Base-by-base conservation (phyloP, 2,113 vertebrate genomes). In the Okapia johnstoni region DNA sequence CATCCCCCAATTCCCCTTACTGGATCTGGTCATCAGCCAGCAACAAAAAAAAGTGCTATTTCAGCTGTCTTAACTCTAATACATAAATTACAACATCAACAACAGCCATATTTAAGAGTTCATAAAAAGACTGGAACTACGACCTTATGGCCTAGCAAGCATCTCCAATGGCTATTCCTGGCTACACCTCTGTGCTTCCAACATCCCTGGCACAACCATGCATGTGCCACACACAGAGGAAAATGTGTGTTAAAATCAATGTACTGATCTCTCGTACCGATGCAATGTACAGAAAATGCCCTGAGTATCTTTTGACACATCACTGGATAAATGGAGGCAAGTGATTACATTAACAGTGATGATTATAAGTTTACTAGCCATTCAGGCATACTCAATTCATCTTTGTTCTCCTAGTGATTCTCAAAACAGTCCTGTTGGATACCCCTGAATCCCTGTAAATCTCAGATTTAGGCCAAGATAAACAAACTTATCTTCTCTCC, bases 1-100 rank as follows among this genome's bases (percentile, higher is more conserved):
- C 84, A 96, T 79, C 13, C 85, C 73, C 63, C 63, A 90, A 21
- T 83, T 97, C 30, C 61, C 28, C 57, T 90, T 28, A 92, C 63
- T 15, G 9, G 80, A 97, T 79, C n/a, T 88, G 96, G 89, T 92
- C 76, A 88, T 80, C 70, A 50, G 92, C 61, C 90, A 97, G 80
- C 43, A 87, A 94, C 12, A 84, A 63, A 54, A 60, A 60, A 89
- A 87, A 92, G 26, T 92, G 66, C 85, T 85, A 93, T 66, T 93
- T 96, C 93, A 90, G 86, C 83, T 79, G 57, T 83, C 15, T 92
- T 85, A 94, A 96, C 61, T 79, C 48, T 70, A 96, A 60, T 21
- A 88, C 54, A 66, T 76, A 88, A 93, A 85, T 88, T 55, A 80
- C 58, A 95, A 28, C 36, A 90, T 77, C 88, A 96, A 43, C 40